Evolutionary conservation across 2,113 vertebrate genomes (phyloP), one percentile per base, ranked within the genome.

Genomic region (Rostratula benghalensis): DNA sequence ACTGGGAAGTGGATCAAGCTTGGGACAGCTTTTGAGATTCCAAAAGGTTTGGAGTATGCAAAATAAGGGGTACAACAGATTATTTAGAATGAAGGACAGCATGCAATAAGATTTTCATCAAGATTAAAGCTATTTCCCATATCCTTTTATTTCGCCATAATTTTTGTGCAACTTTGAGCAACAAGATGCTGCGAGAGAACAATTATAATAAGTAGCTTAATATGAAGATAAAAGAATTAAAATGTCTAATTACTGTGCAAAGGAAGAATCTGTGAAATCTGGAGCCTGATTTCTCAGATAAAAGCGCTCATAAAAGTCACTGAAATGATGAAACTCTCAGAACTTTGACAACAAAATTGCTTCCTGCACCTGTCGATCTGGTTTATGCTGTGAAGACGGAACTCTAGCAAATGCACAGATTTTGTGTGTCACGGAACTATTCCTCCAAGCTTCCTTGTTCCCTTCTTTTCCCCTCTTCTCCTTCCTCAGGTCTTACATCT

Each of bases 11-110:
- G 13, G 17, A 20, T 79, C 19, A 50, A 45, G 18, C 31, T 46
- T 59, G 54, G 22, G 60, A 46, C 9, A 53, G 23, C 22, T 80
- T 7, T 11, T 67, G 57, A 70, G n/a, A 57, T n/a, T 43, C 15
- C 41, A 3, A 54, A 33, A 75, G 43, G 4, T 8, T 15, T 1
- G 0, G 9, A 18, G 9, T 50, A n/a, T 33, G 24, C 25, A 48
- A 60, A 59, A 57, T 16, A 25, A 85, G 56, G 13, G 6, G 13
- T n/a, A 24, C 23, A 50, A 33, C 22, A 45, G 48, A 37, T 70
- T 74, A 1, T 37, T 87, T 70, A 73, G 23, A 50, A 13, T 19
- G 50, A 80, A 69, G 21, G 14, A 5, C 22, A 33, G 24, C 2
- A 3, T 60, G 15, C 16, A 59, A 11, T 33, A 50, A 61, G 8